Percentiles rank a stretch among this genome's conserved stretches.
Evolutionary conservation across 2,888 invertebrate genomes (phyloP).

Genomic region (Pyrgus malvae): DNA sequence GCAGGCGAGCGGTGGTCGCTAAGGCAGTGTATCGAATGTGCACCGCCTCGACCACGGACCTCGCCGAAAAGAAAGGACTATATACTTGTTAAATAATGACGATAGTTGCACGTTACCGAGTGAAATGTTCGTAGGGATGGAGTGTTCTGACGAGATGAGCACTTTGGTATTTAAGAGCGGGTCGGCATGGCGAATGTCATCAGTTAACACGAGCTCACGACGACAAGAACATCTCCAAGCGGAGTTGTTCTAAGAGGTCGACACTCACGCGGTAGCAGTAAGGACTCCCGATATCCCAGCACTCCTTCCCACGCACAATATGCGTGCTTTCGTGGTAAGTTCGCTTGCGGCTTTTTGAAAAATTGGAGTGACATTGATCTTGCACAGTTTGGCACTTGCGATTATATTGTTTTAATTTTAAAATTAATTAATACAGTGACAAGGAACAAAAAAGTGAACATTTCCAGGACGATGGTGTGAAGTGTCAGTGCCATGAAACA

Average conservation of each 20-base stretch:
- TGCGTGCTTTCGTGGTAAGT: constrained; percentile 79
- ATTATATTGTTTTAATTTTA: constrained; percentile 37
- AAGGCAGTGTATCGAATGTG: constrained; percentile 71
- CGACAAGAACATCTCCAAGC: constrained; percentile 70
- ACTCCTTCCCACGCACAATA: constrained; percentile 60
- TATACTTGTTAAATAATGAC: constrained; percentile 76
- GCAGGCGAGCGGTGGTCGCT: constrained; percentile 56
- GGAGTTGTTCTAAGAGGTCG: constrained; percentile 53
- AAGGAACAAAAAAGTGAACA: constrained; percentile 32
- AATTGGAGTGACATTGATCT: constrained; percentile 35
- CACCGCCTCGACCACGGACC: constrained; percentile 49
- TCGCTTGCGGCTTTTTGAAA: constrained; percentile 45
- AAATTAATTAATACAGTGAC: neutral
- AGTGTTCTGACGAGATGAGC: constrained; percentile 78
- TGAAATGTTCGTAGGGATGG: constrained; percentile 80
- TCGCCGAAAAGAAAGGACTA: constrained; percentile 78
- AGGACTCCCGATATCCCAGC: constrained; percentile 46
- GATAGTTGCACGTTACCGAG: constrained; percentile 74
- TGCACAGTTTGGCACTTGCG: constrained; percentile 60
- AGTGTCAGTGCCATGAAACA: constrained; percentile 52
- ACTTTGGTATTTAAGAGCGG: constrained; percentile 79
- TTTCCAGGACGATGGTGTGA: constrained; percentile 53
- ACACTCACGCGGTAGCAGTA: constrained; percentile 43
- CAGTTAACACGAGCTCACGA: constrained; percentile 74
- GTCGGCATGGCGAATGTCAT: constrained; percentile 75